These are phyloP conservation scores for Callinectes sapidus DNA, from an alignment of 2,888 invertebrate species.

Conservation along the genomic window DNA sequence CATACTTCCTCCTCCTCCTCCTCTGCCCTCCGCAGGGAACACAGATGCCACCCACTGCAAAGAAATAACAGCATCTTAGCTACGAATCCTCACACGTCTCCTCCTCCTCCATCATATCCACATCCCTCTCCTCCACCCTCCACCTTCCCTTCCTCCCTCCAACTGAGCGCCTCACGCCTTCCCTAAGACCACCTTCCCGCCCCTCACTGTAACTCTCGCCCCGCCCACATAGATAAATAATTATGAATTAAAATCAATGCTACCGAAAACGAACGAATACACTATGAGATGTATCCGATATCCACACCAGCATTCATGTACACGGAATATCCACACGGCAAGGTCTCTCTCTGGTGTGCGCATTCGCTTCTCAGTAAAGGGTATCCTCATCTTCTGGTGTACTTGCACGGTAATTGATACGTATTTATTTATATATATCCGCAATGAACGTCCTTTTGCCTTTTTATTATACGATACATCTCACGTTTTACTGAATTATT, in stretches of 20 bases:
- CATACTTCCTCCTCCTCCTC: slow-evolving; percentile 44
- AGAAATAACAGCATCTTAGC: slow-evolving; percentile 65
- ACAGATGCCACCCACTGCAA: slow-evolving; percentile 60
- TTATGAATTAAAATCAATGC: background rate
- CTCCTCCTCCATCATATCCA: background rate
- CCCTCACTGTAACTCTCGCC: background rate
- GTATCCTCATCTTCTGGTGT: no score
- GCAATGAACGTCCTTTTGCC: background rate
- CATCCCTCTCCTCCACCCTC: background rate
- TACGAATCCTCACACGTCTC: slow-evolving; percentile 34
- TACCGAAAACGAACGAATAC: background rate
- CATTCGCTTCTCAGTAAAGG: no score
- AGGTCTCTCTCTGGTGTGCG: no score
- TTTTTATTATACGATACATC: background rate
- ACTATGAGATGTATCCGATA: background rate
- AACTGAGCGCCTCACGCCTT: background rate
- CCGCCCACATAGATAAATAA: background rate
- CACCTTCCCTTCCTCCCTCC: background rate
- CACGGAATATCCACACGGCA: no score
- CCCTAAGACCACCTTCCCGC: background rate
- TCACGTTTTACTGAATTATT: background rate
- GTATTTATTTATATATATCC: background rate
- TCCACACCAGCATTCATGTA: no score
- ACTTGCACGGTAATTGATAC: background rate
- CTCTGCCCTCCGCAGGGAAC: slow-evolving; percentile 45